Conservation (phyloP, 1,140 invertebrate genomes). For the Eupristina koningsbergeri region DNA sequence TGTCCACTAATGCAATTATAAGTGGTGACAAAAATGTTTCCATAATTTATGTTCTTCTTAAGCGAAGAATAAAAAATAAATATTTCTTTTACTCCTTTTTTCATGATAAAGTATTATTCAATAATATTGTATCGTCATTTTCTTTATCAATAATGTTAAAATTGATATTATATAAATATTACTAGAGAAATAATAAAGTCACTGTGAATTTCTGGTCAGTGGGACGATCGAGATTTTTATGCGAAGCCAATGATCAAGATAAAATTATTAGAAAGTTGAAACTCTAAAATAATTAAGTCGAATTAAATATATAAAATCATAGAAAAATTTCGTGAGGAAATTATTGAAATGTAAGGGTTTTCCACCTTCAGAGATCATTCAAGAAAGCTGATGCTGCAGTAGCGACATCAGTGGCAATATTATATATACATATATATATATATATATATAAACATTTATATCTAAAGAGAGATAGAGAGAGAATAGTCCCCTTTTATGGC, state of each 20-base stretch:
- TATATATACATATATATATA: neutral
- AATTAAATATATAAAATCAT: neutral
- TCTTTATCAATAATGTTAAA: neutral
- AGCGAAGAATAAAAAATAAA: too few relatives aligned
- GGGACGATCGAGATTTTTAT: too few relatives aligned
- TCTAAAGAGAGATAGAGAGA: too few relatives aligned
- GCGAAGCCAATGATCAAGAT: too few relatives aligned
- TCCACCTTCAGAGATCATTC: slow-evolving; percentile 10
- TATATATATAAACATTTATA: neutral
- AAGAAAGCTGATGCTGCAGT: slow-evolving; percentile 1
- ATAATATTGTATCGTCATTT: neutral
- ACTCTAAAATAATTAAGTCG: neutral
- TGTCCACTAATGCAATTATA: too few relatives aligned
- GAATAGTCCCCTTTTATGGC: slow-evolving; percentile 14
- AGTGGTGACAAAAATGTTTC: too few relatives aligned
- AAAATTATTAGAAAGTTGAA: too few relatives aligned
- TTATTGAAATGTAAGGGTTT: slow-evolving; percentile 11
- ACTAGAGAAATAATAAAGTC: too few relatives aligned
- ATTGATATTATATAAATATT: neutral
- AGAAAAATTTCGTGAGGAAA: neutral
- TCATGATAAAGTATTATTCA: too few relatives aligned
- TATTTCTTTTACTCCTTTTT: too few relatives aligned
- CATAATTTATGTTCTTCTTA: too few relatives aligned
- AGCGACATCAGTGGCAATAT: neutral
- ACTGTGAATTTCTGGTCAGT: too few relatives aligned